Evolutionary conservation across 2,888 invertebrate species (phyloP), one percentile per base, ranked within the genome.

Genomic region (Atrina japonica): DNA sequence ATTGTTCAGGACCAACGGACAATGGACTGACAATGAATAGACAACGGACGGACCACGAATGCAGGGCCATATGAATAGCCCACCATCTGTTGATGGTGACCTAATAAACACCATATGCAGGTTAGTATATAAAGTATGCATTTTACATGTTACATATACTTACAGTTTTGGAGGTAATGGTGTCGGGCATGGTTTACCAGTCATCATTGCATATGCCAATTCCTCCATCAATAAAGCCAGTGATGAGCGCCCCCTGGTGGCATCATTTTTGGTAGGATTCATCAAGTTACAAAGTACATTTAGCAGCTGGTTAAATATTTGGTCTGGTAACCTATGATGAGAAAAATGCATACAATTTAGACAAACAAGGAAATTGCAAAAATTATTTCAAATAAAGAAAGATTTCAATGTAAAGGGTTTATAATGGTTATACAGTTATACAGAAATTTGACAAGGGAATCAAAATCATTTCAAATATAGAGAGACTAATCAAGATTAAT

Each of bases 261-360:
- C 82, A 74, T 88, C 88, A 6, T 61, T 65, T 23, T 82, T 83
- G 29, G 61, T 73, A 11, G 83, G 82, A 27, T 86, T 83, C 72
- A 88, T 58, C 70, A 89, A 76, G 47, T 80, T 78, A 75, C 89
- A 89, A 68, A 87, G 73, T 27, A 88, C 70, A 47, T 78, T 77
- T 64, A 85, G 53, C 16, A 83, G 53, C 40, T 78, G 76, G 25
- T 76, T 75, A 11, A 83, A 61, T 6, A 82, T 78, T 6, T 78
- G 73, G 6, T 67, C 58, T n/a, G 86, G 80, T n/a, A 87, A 70
- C 50, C 87, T 88, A 30, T 21, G 9, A 21, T 27, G 18, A 25
- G 21, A 18, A 18, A 14, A 7, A 56, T 18, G 18, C 14, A n/a
- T 23, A 25, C 3, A 25, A 3, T 53, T 0, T 23, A 53, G 1